Base-by-base conservation (phyloP, 2,888 invertebrate genomes). In the Emmelina monodactyla region DNA sequence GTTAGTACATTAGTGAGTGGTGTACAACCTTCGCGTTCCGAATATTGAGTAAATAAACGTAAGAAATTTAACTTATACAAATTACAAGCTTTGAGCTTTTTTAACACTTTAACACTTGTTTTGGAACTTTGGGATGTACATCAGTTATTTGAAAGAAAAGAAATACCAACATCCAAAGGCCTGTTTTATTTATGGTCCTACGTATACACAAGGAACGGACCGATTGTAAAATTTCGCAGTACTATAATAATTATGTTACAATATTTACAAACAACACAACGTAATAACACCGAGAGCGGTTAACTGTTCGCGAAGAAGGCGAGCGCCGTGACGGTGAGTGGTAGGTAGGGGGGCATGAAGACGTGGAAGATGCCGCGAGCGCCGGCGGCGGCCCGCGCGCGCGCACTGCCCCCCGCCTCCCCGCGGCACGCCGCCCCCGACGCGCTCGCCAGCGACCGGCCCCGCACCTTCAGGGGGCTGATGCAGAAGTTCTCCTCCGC, bases 391-490 rank as follows among this genome's bases (percentile, higher is more conserved):
- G 68, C 51, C 31, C 69, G 52, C 22, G 65, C 58, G 39, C 73
- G 55, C 25, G 65, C 65, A 35, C 64, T 71, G 9, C 69, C 78
- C 2, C 67, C 72, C 28, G 63, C 60, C 45, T 71, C 78, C 4
- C 76, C 71, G 28, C 73, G 68, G 36, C 76, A 75, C 36, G 63
- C 68, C 13, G 65, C 65, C 2, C 64, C 63, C 14, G 63, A 57
- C 37, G 69, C 76, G 37, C 67, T 83, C 40, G 83, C 85, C 84
- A 93, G 85, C 29, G 87, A 85, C 44, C 88, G 84, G 1, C 92
- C 92, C 46, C 92, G 91, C 44, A 89, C 86, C 62, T 91, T 90
- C 49, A 92, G 75, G 38, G 93, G 92, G 12, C 92, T 92, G 57
- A 93, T 92, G 75, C 93, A 94, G 63, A 83, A 90, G 67, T 94